A percentile compares a stretch with the other conserved stretches of the same genome.
Conservation (phyloP, 2,888 invertebrate genomes). For the Nasonia oneida region DNA sequence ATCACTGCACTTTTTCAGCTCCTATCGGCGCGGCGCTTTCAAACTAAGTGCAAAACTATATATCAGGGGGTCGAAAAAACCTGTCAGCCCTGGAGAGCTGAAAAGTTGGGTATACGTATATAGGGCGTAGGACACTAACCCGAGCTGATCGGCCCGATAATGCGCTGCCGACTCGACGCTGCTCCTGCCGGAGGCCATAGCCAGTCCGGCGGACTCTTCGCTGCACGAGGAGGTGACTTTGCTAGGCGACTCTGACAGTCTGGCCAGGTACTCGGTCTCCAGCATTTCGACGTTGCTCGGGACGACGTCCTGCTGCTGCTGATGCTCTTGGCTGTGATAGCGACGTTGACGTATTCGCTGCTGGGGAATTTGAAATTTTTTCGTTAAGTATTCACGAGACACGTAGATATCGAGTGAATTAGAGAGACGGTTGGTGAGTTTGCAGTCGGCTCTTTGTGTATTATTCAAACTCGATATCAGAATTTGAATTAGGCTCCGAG, state of each 20-base stretch:
- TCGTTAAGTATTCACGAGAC: not conserved
- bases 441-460: not conserved
- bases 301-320: constrained; percentile 4
- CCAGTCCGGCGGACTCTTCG: not conserved
- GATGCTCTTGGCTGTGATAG: constrained; percentile 25
- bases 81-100: not conserved
- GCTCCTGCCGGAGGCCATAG: not conserved
- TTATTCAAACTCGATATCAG: too few species aligned
- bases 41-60: too few species aligned
- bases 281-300: constrained; percentile 6
- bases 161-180: constrained; percentile 25
- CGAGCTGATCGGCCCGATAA: constrained; percentile 49
- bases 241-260: constrained; percentile 20
- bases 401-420: not conserved
- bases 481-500: too few species aligned
- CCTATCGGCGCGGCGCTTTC: not conserved
- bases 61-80: too few species aligned
- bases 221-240: not conserved
- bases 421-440: not conserved
- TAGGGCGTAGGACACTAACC: constrained; percentile 46
- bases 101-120: not conserved
- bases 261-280: constrained; percentile 24
- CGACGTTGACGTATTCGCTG: constrained; percentile 40
- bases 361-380: not conserved
- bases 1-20: not conserved